Evolutionary conservation across 2,888 invertebrate genomes (phyloP).

Genomic region (Melipona bicolor): DNA sequence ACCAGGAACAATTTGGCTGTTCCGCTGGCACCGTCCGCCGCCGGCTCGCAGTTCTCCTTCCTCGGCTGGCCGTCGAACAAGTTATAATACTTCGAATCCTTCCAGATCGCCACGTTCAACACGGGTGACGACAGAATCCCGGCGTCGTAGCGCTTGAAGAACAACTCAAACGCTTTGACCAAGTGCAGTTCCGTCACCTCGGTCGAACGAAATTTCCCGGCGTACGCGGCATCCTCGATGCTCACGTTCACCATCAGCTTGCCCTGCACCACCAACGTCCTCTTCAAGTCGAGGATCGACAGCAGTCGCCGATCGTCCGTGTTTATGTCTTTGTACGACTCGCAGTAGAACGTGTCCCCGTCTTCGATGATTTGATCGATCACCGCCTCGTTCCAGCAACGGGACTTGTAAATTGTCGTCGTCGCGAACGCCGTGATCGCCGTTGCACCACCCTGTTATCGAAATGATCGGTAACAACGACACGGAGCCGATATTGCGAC

Average conservation of each 20-base stretch:
- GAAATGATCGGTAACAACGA: neutral
- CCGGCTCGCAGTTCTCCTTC: slow-evolving; percentile 71
- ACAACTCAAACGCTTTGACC: slow-evolving; percentile 77
- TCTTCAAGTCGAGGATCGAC: slow-evolving; percentile 74
- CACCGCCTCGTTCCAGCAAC: slow-evolving; percentile 78
- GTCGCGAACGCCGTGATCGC: slow-evolving; percentile 80
- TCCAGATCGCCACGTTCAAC: slow-evolving; percentile 80
- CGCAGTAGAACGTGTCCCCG: slow-evolving; percentile 79
- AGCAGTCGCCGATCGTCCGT: slow-evolving; percentile 74
- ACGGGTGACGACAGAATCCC: slow-evolving; percentile 76
- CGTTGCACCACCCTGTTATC: slow-evolving; percentile 78
- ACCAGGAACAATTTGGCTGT: slow-evolving; percentile 78
- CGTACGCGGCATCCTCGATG: slow-evolving; percentile 78
- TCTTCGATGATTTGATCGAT: slow-evolving; percentile 81
- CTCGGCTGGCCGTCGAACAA: slow-evolving; percentile 80
- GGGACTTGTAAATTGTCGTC: slow-evolving; percentile 74
- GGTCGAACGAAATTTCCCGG: slow-evolving; percentile 78
- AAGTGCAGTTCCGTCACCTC: slow-evolving; percentile 77
- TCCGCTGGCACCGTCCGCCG: slow-evolving; percentile 53
- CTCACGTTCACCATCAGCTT: slow-evolving; percentile 71
- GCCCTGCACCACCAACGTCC: slow-evolving; percentile 71
- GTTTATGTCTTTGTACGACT: slow-evolving; percentile 75
- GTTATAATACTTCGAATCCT: slow-evolving; percentile 70
- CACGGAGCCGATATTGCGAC: neutral
- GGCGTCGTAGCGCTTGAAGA: slow-evolving; percentile 75